Evolutionary conservation across 2,113 vertebrate species (phyloP).

Genomic region (Pollachius pollachius): DNA sequence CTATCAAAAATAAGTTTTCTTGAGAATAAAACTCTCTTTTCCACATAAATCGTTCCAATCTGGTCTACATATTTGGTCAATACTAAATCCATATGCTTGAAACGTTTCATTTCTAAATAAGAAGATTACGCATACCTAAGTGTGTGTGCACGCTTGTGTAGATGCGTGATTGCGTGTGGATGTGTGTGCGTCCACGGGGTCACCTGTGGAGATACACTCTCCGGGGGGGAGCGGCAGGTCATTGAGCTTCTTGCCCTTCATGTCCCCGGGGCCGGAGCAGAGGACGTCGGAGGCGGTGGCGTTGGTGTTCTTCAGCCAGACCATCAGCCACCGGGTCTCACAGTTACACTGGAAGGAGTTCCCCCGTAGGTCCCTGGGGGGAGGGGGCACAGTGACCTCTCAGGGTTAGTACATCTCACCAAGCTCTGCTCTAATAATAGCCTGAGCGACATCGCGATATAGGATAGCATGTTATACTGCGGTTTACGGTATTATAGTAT

Average conservation of each 20-base stretch:
- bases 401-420: neutral
- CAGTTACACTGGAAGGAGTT: slow-evolving; percentile 95
- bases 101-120: no score
- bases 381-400: neutral
- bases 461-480: no score
- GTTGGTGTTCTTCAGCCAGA: slow-evolving; percentile 96
- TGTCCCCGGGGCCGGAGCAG: slow-evolving; percentile 85
- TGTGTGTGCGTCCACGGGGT: slow-evolving; percentile 9
- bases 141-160: no score
- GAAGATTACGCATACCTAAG: no score
- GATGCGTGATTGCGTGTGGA: no score
- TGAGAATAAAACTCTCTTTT: no score
- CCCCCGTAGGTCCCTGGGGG: slow-evolving; percentile 88
- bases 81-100: no score
- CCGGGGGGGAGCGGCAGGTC: slow-evolving; percentile 85
- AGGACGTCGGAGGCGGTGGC: slow-evolving; percentile 91
- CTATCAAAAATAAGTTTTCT: no score
- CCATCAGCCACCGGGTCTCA: slow-evolving; percentile 96
- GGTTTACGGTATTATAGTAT: no score
- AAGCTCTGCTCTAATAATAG: neutral
- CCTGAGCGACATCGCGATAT: no score
- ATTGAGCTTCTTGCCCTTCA: slow-evolving; percentile 91
- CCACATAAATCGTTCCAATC: no score
- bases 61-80: no score
- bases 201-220: slow-evolving; percentile 93